A percentile compares a stretch with the other conserved stretches of the same genome.
These are phyloP conservation scores for Glyphotaelius pellucidus DNA, from an alignment of 2,888 invertebrate genomes.

Conservation along the genomic window DNA sequence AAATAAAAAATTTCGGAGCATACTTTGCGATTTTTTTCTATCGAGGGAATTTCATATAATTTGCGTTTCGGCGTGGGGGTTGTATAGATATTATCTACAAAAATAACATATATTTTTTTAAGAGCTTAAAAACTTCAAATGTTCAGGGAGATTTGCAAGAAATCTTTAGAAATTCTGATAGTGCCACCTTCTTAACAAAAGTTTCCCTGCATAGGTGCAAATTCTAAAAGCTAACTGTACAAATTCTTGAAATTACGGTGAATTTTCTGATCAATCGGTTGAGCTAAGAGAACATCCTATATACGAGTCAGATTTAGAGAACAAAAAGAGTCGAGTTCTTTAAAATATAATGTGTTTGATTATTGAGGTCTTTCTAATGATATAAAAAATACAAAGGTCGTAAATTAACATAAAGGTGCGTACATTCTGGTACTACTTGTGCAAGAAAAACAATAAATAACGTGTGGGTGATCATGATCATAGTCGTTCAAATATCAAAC, in stretches of 20 bases:
- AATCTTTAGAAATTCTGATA: too few species aligned
- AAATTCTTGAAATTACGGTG: neutral
- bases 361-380: neutral
- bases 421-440: neutral
- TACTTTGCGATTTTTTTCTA: too few species aligned
- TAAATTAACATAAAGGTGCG: conserved; percentile 2
- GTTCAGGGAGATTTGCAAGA: too few species aligned
- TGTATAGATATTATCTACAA: too few species aligned
- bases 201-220: too few species aligned
- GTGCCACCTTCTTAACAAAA: too few species aligned
- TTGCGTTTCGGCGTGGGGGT: too few species aligned
- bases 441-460: neutral
- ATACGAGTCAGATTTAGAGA: neutral
- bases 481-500: neutral
- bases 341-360: neutral
- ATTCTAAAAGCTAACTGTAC: neutral
- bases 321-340: neutral
- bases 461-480: conserved; percentile 2
- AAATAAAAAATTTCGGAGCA: too few species aligned
- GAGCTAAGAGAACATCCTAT: neutral
- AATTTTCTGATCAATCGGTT: neutral
- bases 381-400: neutral
- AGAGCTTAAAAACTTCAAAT: too few species aligned
- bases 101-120: too few species aligned
- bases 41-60: too few species aligned